phyloP scores from a whole-genome alignment of 2,888 invertebrate genomes.

The Chloroclystis v-ata region DNA sequence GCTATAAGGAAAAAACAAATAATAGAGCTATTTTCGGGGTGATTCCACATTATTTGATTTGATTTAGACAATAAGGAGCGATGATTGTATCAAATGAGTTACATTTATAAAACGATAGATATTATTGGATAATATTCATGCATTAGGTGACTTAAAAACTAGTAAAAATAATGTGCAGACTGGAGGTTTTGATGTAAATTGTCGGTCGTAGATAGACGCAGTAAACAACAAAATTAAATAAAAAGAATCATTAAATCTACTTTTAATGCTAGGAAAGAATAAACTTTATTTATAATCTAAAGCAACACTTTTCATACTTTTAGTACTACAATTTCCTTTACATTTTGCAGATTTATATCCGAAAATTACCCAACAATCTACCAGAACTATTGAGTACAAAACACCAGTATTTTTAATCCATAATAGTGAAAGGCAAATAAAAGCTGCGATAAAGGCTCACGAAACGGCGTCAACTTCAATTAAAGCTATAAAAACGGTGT shows the following conservation, averaged over 20 bases:
- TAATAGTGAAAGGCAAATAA: constrained; percentile 41
- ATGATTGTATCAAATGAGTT: neutral
- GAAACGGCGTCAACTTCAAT: constrained; percentile 58
- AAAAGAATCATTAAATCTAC: too few species aligned
- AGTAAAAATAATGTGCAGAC: neutral
- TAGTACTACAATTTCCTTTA: too few species aligned
- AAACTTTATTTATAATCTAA: too few species aligned
- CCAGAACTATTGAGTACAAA: constrained; percentile 29
- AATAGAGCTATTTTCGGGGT: constrained; percentile 10
- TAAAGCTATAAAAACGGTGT: constrained; percentile 54
- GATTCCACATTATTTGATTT: constrained; percentile 14
- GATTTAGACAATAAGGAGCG: neutral
- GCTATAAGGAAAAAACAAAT: constrained; percentile 27
- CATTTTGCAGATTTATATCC: constrained; percentile 6
- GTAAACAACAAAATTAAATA: too few species aligned
- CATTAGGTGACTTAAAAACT: neutral
- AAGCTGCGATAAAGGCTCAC: constrained; percentile 40
- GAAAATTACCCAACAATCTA: constrained; percentile 21
- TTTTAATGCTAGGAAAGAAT: too few species aligned
- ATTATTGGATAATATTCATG: neutral
- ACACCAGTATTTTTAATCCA: constrained; percentile 34
- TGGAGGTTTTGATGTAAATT: too few species aligned
- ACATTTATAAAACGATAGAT: neutral
- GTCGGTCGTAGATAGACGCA: too few species aligned
- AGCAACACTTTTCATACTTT: too few species aligned